These are phyloP conservation scores for Acronicta leporina DNA, from an alignment of 2,888 invertebrate species.

Conservation along the genomic window DNA sequence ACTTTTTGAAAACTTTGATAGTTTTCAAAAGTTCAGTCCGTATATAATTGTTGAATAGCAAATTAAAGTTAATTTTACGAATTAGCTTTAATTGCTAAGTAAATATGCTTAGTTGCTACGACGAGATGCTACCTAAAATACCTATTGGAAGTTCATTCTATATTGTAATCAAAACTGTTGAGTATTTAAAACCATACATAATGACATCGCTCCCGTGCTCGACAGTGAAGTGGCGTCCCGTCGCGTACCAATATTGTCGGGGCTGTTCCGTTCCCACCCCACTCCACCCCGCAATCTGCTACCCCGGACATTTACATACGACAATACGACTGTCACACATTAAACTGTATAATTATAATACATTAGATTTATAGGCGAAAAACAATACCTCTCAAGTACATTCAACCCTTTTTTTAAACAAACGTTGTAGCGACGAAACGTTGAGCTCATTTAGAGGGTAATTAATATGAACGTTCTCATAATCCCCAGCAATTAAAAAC, in stretches of 20 bases:
- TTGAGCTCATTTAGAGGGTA: constrained; percentile 84
- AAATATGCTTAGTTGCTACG: too few relatives aligned
- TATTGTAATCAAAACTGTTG: constrained; percentile 44
- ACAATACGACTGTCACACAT: constrained; percentile 86
- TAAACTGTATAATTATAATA: constrained; percentile 86
- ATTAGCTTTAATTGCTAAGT: too few relatives aligned
- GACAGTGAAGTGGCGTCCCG: constrained; percentile 80
- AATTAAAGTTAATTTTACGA: too few relatives aligned
- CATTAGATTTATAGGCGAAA: constrained; percentile 86
- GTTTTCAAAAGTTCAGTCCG: too few relatives aligned
- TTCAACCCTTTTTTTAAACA: constrained; percentile 80
- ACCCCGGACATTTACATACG: constrained; percentile 80
- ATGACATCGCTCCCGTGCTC: constrained; percentile 61
- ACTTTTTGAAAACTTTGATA: too few relatives aligned
- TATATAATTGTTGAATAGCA: too few relatives aligned
- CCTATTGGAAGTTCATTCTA: constrained; percentile 1
- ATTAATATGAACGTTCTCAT: constrained; percentile 86
- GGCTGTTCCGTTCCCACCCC: constrained; percentile 79
- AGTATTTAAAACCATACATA: constrained; percentile 60
- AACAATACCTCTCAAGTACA: constrained; percentile 78
- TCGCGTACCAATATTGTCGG: constrained; percentile 77
- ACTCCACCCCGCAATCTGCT: constrained; percentile 72
- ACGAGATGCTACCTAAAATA: too few relatives aligned
- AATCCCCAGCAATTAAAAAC: constrained; percentile 81
- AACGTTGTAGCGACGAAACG: constrained; percentile 64